Conservation (phyloP, 2,888 invertebrate genomes). For the Rosalia funebris region DNA sequence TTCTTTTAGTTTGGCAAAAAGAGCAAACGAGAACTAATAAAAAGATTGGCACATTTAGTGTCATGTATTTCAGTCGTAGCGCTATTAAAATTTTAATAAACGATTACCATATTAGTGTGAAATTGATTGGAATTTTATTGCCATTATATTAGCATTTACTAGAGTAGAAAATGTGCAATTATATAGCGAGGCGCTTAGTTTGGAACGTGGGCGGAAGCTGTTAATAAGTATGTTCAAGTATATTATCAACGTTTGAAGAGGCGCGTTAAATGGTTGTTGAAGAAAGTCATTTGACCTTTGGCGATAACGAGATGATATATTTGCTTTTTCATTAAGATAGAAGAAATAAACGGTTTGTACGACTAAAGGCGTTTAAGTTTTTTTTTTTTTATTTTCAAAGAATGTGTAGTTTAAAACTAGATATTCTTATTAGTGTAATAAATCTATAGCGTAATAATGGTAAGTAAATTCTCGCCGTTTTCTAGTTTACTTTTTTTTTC, state of each 20-base stretch:
- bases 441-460: no score
- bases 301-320: slow-evolving; percentile 2
- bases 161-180: slow-evolving; percentile 14
- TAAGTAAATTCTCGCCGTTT: no score
- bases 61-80: background rate
- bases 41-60: background rate
- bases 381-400: no score
- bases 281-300: slow-evolving; percentile 5
- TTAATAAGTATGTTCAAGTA: slow-evolving; percentile 14
- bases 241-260: slow-evolving; percentile 3
- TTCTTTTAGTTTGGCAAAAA: background rate
- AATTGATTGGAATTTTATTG: slow-evolving; percentile 20
- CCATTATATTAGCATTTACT: slow-evolving; percentile 11
- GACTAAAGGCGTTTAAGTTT: no score
- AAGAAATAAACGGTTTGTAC: no score
- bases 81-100: slow-evolving; percentile 5
- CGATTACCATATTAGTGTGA: slow-evolving; percentile 9
- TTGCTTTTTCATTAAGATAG: background rate
- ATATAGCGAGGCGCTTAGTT: slow-evolving; percentile 3
- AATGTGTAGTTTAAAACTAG: no score
- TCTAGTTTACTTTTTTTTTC: no score
- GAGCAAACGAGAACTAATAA: background rate
- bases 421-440: no score
- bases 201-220: slow-evolving; percentile 16
- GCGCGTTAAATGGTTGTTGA: slow-evolving; percentile 1